Conservation (phyloP, 2,797 vertebrate species). For the Stomatorhinus walkeri region DNA sequence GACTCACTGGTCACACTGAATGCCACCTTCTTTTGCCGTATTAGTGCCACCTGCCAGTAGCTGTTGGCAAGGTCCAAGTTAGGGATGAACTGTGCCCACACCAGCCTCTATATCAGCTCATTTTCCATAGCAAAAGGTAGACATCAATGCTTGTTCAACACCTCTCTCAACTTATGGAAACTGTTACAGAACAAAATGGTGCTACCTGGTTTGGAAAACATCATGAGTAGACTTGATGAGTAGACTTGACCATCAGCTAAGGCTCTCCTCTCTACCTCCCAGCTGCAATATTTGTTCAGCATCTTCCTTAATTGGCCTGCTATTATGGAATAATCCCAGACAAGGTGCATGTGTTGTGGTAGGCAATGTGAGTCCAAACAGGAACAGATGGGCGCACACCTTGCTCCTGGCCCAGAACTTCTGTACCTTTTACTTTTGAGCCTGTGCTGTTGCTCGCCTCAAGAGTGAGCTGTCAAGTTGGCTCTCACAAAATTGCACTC, state of each 20-base stretch:
- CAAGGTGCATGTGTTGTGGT: background rate
- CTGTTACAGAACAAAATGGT: background rate
- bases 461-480: background rate
- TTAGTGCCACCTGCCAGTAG: background rate
- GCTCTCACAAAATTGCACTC: background rate
- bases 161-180: background rate
- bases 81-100: background rate
- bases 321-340: background rate
- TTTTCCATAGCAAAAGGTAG: background rate
- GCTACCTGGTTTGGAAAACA: background rate
- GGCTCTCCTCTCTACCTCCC: background rate
- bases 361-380: background rate
- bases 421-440: background rate
- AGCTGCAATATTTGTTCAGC: background rate
- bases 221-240: background rate
- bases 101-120: background rate
- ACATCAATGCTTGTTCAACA: background rate
- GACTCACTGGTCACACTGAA: background rate
- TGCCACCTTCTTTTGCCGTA: background rate
- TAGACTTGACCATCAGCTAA: background rate
- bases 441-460: background rate
- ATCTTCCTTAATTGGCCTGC: background rate
- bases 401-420: background rate
- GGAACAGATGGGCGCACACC: background rate
- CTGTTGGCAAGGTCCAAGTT: background rate